Conservation (phyloP, 2,113 vertebrate genomes). For the Spea multiplicata region DNA sequence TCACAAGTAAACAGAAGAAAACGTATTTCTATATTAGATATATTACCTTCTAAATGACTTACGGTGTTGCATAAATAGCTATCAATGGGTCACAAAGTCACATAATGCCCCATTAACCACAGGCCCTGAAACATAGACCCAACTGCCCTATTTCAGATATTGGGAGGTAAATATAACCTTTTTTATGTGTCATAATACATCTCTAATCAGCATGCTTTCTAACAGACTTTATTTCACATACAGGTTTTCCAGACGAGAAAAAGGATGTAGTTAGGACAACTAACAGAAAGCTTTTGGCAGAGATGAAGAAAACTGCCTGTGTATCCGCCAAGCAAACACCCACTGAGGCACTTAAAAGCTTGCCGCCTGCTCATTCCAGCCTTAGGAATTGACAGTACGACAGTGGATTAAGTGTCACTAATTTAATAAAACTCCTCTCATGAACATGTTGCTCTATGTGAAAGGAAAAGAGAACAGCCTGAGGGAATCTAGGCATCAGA, state of each 20-base stretch:
- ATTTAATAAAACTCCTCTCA: conserved; percentile 64
- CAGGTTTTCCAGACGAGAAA: conserved; percentile 44
- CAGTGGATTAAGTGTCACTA: conserved; percentile 63
- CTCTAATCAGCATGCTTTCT: conserved; percentile 62
- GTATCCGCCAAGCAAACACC: conserved; percentile 38
- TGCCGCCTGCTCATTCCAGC: conserved; percentile 50
- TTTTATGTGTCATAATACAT: conserved; percentile 64
- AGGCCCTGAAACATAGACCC: too few species aligned
- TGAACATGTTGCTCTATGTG: conserved; percentile 49
- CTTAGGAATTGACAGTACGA: conserved; percentile 53
- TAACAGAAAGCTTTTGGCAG: conserved; percentile 52
- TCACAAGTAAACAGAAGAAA: too few species aligned
- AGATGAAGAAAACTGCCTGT: conserved; percentile 47
- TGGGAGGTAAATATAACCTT: conserved; percentile 58
- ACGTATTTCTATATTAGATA: too few species aligned
- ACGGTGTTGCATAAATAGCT: too few species aligned
- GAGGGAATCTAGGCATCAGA: conserved; percentile 11
- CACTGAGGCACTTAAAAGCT: conserved; percentile 50
- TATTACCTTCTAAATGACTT: too few species aligned
- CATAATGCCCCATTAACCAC: too few species aligned
- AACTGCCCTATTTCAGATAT: too few species aligned
- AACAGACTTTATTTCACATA: conserved; percentile 50
- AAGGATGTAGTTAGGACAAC: conserved; percentile 47
- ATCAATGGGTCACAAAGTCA: too few species aligned
- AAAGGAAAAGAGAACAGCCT: conserved; percentile 33